Percentiles rank a stretch among this genome's conserved stretches.
Conservation (phyloP, 2,113 vertebrate species). For the western clawed frog (Xenopus tropicalis) region UCB_Xtro_10.0 CM004447.2:41148501-41149000, state of each 20-base stretch:
- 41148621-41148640: constrained; percentile 53
- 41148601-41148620: constrained; percentile 47
- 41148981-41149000: too few species aligned
- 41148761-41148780: too few species aligned
- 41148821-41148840: too few species aligned
- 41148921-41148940: too few species aligned
- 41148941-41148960: too few species aligned
- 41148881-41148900: too few species aligned
- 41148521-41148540: constrained; percentile 47
- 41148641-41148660: constrained; percentile 61
- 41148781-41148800: too few species aligned
- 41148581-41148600: constrained; percentile 60
- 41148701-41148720: constrained; percentile 17
- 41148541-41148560: constrained; percentile 68
- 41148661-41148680: constrained; percentile 51
- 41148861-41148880: too few species aligned
- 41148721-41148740: constrained; percentile 9
- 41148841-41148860: too few species aligned
- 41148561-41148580: constrained; percentile 51
- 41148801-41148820: too few species aligned
- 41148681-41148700: constrained; percentile 26
- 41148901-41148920: too few species aligned
- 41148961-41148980: too few species aligned
- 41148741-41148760: constrained; percentile 13
- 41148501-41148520: constrained; percentile 44